These are phyloP conservation scores for Leptinotarsa haldemani DNA, from an alignment of 2,888 invertebrate genomes.

Conservation along the genomic window DNA sequence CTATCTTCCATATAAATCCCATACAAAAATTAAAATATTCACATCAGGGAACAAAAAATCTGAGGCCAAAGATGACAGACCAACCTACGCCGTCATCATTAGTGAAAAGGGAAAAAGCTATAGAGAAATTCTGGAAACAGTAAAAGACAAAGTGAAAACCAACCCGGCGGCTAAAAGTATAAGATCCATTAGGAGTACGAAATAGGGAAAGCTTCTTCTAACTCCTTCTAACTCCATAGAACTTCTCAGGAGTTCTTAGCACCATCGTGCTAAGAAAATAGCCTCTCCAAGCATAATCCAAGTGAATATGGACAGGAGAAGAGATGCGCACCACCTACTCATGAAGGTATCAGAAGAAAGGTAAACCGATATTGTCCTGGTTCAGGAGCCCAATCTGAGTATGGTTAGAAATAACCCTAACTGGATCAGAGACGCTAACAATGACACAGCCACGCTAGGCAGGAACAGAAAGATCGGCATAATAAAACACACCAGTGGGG, in stretches of 20 bases:
- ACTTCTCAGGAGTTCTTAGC: too few relatives aligned
- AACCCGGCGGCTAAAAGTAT: background rate
- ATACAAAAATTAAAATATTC: slow-evolving; percentile 14
- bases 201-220: background rate
- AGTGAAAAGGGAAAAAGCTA: background rate
- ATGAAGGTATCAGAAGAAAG: background rate
- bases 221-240: background rate
- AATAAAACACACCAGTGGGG: background rate
- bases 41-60: background rate
- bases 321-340: slow-evolving; percentile 10
- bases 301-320: background rate
- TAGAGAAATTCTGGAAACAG: background rate
- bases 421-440: background rate
- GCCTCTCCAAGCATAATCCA: background rate
- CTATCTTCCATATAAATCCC: slow-evolving; percentile 11
- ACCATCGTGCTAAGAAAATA: too few relatives aligned
- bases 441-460: background rate
- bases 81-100: background rate
- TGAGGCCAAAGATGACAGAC: background rate
- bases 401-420: background rate
- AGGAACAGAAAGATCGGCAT: slow-evolving; percentile 12
- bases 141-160: background rate
- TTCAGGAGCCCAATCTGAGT: background rate
- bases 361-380: background rate
- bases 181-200: slow-evolving; percentile 2